phyloP scores from a whole-genome alignment of 2,888 invertebrate genomes.

The Ellobium chinense region DNA sequence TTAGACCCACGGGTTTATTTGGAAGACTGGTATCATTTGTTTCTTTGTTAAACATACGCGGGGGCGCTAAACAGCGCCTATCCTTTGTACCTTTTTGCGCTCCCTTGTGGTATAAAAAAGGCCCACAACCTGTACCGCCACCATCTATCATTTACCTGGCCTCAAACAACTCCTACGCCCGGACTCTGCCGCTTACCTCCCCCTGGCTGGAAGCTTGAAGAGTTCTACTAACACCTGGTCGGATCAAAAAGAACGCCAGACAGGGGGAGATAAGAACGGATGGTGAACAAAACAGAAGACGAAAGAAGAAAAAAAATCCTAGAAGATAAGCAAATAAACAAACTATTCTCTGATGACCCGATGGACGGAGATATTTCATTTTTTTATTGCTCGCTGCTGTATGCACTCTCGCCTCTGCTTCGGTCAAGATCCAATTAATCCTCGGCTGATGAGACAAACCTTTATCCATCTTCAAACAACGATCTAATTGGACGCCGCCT shows the following conservation, averaged over 20 bases:
- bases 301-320: background rate
- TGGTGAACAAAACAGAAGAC: too few species aligned
- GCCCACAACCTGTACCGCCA: too few species aligned
- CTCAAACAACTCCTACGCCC: too few species aligned
- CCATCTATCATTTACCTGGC: too few species aligned
- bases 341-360: background rate
- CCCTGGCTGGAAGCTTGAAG: background rate
- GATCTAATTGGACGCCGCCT: too few species aligned
- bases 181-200: too few species aligned
- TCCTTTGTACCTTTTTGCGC: too few species aligned
- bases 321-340: background rate
- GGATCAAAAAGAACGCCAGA: background rate
- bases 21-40: background rate
- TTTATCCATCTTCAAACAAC: too few species aligned
- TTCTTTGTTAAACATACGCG: background rate
- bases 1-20: background rate
- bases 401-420: too few species aligned
- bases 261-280: background rate
- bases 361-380: background rate
- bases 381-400: background rate
- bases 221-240: background rate
- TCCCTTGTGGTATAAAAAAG: too few species aligned
- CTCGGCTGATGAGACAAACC: too few species aligned
- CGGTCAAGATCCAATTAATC: too few species aligned
- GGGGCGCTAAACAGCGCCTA: background rate